Evolutionary conservation across 2,797 vertebrate genomes (phyloP), one percentile per base, ranked within the genome.

Genomic region (Borostomias antarcticus): DNA sequence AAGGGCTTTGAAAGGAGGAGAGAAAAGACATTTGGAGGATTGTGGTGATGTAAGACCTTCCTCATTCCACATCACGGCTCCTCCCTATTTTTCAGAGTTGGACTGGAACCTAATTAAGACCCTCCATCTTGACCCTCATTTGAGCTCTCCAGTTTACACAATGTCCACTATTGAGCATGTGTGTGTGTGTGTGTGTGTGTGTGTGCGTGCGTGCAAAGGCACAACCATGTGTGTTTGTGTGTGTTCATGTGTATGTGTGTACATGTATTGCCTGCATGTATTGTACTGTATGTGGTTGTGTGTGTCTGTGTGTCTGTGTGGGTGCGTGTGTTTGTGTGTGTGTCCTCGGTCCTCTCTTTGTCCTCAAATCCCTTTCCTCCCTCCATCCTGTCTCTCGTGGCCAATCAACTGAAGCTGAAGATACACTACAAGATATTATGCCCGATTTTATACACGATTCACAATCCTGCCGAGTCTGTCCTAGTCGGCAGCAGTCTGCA

Each of bases 1-100:
- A 19, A 13, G 3, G 35, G 21, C 19, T 28, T 35, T 52, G 19
- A 30, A 61, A 62, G 43, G 59, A 62, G 45, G 7, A 45, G 45
- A 8, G 62, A 74, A 77, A 76, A 72, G 51, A 72, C 69, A 58
- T 64, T 56, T 79, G 64, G 68, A 32, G 68, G 75, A 82, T 87
- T 87, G 85, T 78, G 70, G 76, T 85, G 84, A 88, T 90, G 86
- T 85, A 83, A 83, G 79, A 75, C 33, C 32, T 4, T 26, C 59
- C 57, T 15, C 23, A 40, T 59, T 69, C 60, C 53, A 74, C 73
- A 58, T 64, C 58, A 43, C n/a, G 40, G 76, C 66, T 80, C 78
- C 56, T 81, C 83, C 79, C 73, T 50, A 43, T 58, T 80, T 79
- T 82, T 74, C 58, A 61, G 58, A 68, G 67, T 67, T 57, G 0